phyloP scores from a whole-genome alignment of 2,113 vertebrate species.

The Rousettus leschenaultii region DNA sequence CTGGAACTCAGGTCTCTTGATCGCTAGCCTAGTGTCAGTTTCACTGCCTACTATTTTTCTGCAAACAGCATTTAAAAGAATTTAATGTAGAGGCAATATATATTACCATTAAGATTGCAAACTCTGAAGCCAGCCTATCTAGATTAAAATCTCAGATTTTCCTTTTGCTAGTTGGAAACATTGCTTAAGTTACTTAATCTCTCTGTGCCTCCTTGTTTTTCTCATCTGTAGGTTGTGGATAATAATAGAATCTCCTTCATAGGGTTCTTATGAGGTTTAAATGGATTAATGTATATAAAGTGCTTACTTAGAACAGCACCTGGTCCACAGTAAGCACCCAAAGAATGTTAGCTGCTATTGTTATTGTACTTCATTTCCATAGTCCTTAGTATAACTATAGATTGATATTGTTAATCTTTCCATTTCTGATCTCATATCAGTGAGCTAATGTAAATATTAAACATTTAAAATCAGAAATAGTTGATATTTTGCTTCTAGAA shows the following conservation, averaged over 20 bases:
- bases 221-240: background rate
- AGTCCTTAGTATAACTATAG: background rate
- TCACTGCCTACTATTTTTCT: background rate
- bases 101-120: background rate
- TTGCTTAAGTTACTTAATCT: background rate
- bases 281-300: background rate
- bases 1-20: background rate
- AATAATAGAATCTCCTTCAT: background rate
- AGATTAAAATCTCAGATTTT: background rate
- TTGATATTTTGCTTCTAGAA: background rate
- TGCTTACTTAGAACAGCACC: background rate
- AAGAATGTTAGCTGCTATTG: background rate
- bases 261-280: background rate
- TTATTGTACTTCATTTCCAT: background rate
- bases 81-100: background rate
- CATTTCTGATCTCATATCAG: background rate
- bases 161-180: background rate
- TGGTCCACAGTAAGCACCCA: background rate
- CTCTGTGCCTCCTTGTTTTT: background rate
- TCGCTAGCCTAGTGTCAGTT: background rate
- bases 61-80: background rate
- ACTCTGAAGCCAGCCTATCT: background rate
- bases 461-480: slow-evolving; percentile 12
- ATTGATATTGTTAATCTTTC: slow-evolving; percentile 13
- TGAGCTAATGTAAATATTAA: background rate